Evolutionary conservation across 2,888 invertebrate species (phyloP).

Genomic region (Autographa gamma): DNA sequence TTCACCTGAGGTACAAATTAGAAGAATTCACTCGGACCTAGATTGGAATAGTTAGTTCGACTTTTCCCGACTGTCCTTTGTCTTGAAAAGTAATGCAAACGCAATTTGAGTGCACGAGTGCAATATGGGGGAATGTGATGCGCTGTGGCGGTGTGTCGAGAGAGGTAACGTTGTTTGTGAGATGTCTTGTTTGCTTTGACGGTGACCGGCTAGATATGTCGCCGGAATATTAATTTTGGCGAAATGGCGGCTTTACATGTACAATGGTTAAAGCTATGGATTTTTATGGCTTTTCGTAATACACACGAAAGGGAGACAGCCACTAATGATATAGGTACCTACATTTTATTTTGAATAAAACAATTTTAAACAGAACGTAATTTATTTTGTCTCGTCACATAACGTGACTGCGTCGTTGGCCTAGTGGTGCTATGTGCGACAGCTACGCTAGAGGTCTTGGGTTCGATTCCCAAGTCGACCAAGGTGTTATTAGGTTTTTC

Average conservation of each 20-base stretch:
- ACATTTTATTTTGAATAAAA: too few relatives aligned
- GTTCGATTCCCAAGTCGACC: too few relatives aligned
- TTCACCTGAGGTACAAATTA: conserved; percentile 56
- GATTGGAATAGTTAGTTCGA: conserved; percentile 55
- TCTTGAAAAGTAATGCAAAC: conserved; percentile 43
- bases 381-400: too few relatives aligned
- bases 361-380: too few relatives aligned
- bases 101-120: conserved; percentile 28
- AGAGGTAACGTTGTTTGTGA: conserved; percentile 2
- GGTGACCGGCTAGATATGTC: not conserved
- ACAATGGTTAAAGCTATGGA: not conserved
- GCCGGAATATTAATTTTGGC: not conserved
- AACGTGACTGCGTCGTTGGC: too few relatives aligned
- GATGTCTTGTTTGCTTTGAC: conserved; percentile 6
- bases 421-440: too few relatives aligned
- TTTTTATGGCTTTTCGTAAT: too few relatives aligned
- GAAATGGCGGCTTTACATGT: not conserved
- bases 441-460: too few relatives aligned
- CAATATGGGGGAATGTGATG: conserved; percentile 25
- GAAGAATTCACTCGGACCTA: conserved; percentile 49
- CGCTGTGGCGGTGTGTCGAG: conserved; percentile 22
- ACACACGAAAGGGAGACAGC: too few relatives aligned
- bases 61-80: conserved; percentile 31
- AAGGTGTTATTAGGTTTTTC: too few relatives aligned
- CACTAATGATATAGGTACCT: too few relatives aligned